Base-by-base conservation (phyloP, 2,113 vertebrate species). In the Mugil cephalus region DNA sequence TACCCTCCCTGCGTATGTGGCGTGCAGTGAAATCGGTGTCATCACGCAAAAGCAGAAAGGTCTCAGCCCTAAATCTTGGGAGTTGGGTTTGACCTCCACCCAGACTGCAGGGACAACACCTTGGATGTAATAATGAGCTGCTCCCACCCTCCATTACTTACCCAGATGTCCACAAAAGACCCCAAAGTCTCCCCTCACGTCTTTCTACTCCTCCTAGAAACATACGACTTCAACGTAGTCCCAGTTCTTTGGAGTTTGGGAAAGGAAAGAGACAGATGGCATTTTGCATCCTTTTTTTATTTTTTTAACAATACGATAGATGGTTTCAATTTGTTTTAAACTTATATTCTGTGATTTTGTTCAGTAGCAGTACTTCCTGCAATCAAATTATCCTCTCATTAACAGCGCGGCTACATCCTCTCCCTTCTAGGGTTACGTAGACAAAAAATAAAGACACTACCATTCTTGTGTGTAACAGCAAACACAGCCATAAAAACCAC, bases 71-170 rank as follows among this genome's bases (percentile, higher is more conserved):
- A 59, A 84, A 80, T 53, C 76, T 72, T 34, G 59, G 67, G 75
- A 72, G 55, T 82, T 69, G 19, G 48, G 40, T 63, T 68, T 46
- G 63, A 68, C 64, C 87, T 91, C 93, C 93, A 86, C 93, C 92
- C 91, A 91, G 74, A 69, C 87, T 46, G 15, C 30, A 69, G 93
- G 89, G 91, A 91, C 79, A 59, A 76, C 87, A 81, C 82, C 82
- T 89, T 82, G 81, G 86, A 88, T 79, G 77, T 86, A 69, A 71
- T 21, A 38, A 56, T 38, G 19, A 50, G 54, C 62, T 69, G 62
- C 87, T 54, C 87, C 84, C 78, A 45, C 35, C 58, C 17, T 30
- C 58, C 34, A 38, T 63, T 65, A 68, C 70, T 45, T 6, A 17
- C 46, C 72, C 52, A 90, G 88, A 92, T 88, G 90, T 89, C 42